Evolutionary conservation across 2,888 invertebrate genomes (phyloP).

Genomic region (Rhodophaea formosa): DNA sequence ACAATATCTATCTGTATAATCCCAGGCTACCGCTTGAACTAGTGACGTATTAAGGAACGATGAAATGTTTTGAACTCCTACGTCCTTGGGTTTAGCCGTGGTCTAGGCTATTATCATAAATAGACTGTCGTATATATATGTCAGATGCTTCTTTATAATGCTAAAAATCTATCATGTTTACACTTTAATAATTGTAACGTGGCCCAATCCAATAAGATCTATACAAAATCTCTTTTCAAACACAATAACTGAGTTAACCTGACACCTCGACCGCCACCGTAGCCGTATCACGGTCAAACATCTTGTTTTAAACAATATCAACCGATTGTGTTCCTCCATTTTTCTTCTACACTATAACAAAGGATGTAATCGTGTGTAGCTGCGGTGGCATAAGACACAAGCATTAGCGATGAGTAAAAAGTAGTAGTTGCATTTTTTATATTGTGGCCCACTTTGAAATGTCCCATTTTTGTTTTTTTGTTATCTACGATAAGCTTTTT

Average conservation of each 20-base stretch:
- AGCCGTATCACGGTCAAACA: conserved; percentile 43
- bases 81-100: no score
- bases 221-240: background rate
- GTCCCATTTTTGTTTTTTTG: background rate
- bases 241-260: background rate
- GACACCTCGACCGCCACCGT: background rate
- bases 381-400: conserved; percentile 40
- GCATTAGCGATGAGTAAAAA: background rate
- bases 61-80: no score
- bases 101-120: no score
- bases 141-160: no score
- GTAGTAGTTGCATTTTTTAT: background rate
- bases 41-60: no score
- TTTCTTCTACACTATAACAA: conserved; percentile 64
- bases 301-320: conserved; percentile 65
- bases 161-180: no score
- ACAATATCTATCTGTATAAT: no score
- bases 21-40: no score
- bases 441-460: background rate
- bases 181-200: no score
- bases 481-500: background rate
- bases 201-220: background rate
- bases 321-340: conserved; percentile 64
- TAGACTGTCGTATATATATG: no score
- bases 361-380: conserved; percentile 65